These are phyloP conservation scores for Xenops minutus DNA, from an alignment of 2,797 vertebrate genomes.

Conservation along the genomic window DNA sequence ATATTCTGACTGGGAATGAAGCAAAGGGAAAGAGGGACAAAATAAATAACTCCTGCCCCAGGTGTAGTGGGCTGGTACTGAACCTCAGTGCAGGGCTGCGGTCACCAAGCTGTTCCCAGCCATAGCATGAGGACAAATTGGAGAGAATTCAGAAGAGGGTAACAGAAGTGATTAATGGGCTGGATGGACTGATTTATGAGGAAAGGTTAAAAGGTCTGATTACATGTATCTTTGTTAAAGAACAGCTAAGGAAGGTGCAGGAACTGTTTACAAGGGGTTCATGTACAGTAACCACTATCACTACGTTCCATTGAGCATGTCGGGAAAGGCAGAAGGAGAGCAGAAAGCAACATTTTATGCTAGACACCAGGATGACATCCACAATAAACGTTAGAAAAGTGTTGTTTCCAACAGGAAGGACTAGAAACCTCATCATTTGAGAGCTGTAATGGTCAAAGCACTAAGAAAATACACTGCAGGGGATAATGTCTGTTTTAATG, in stretches of 20 bases:
- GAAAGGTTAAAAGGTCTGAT: conserved; percentile 53
- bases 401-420: background rate
- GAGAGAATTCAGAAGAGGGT: conserved; percentile 11
- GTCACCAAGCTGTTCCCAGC: background rate
- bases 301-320: background rate
- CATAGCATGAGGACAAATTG: conserved; percentile 39
- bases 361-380: background rate
- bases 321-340: background rate
- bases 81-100: background rate
- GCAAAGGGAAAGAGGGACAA: background rate
- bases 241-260: background rate
- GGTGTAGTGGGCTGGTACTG: background rate
- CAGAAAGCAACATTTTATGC: background rate
- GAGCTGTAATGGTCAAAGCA: conserved; percentile 44
- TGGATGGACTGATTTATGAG: conserved; percentile 47
- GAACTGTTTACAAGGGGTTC: background rate
- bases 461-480: conserved; percentile 59
- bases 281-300: background rate
- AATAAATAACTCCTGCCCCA: background rate
- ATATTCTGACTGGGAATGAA: background rate
- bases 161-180: conserved; percentile 56
- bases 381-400: background rate
- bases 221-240: conserved; percentile 49
- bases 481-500: conserved; percentile 56
- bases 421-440: conserved; percentile 7